Base-by-base conservation (phyloP, 2,113 vertebrate genomes). In the Corythoichthys haematopterus region DNA sequence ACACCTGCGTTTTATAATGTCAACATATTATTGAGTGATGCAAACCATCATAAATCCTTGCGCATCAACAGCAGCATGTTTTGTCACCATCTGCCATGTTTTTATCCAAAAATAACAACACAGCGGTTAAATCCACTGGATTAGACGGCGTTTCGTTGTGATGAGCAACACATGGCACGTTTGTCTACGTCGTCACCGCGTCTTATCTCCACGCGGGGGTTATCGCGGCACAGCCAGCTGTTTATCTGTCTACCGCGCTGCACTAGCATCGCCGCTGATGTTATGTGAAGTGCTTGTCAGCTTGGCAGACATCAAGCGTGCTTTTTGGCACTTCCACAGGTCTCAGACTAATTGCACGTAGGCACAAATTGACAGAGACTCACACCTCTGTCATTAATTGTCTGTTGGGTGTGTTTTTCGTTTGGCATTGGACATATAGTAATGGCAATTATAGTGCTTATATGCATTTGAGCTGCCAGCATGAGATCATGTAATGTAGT, bases 241-340 rank as follows among this genome's bases (percentile, higher is more conserved):
- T 81, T 85, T 85, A 80, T 85, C 84, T 57, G 72, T 35, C 55
- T 38, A 75, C 83, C 60, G 66, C 75, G 77, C 77, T 37, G 78
- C 65, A 60, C 77, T 65, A 43, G 50, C 2, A 9, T 63, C 52
- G 58, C 47, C 6, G 28, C 70, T 69, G 64, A 79, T 64, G 57
- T 60, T 43, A 11, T 2, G 52, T 9, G 6, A n/a, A 55, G 52
- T 28, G 2, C 52, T 53, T 53, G 52, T 55, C 20, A 55, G 7
- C 16, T 71, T 66, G 69, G 60, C n/a, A 8, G 13, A 9, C 61
- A 64, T 63, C 71, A 68, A 62, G 12, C 12, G 28, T 28, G 28
- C 53, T 11, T 33, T 4, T 28, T 55, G 28, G 53, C 53, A 57
- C 55, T 36, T 36, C 33, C 33, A 2, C 35, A 13, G 12, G 5